These are phyloP conservation scores for Drosophila paramelanica DNA, from an alignment of 2,888 invertebrate genomes.

Conservation along the genomic window DNA sequence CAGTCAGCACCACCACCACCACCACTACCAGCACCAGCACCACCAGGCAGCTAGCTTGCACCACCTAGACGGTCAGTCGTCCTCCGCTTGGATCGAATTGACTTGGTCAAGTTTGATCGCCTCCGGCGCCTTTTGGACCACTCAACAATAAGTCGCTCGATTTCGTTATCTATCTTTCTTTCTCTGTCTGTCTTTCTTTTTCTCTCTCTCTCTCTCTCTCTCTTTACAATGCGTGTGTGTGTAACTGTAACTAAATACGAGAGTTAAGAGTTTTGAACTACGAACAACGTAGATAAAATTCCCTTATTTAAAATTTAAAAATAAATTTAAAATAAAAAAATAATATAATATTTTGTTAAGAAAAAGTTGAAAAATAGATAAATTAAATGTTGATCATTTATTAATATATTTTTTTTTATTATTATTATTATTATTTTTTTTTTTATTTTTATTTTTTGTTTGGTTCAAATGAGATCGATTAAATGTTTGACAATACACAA, in stretches of 20 bases:
- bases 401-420: too few species aligned
- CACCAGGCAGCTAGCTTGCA: slow-evolving; percentile 25
- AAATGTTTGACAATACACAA: neutral
- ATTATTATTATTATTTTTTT: too few species aligned
- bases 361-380: too few species aligned
- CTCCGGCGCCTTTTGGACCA: slow-evolving; percentile 49
- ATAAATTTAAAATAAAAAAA: too few species aligned
- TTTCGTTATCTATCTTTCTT: neutral
- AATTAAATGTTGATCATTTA: too few species aligned
- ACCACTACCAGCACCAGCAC: slow-evolving; percentile 27
- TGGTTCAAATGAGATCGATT: too few species aligned
- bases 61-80: slow-evolving; percentile 73
- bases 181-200: slow-evolving; percentile 8
- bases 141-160: slow-evolving; percentile 37
- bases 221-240: slow-evolving; percentile 37
- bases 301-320: slow-evolving; percentile 8
- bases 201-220: neutral
- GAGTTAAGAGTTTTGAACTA: neutral
- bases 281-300: slow-evolving; percentile 6
- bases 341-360: too few species aligned
- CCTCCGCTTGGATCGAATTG: slow-evolving; percentile 64
- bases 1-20: slow-evolving; percentile 27
- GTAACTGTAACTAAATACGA: slow-evolving; percentile 78
- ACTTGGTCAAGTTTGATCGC: slow-evolving; percentile 70
- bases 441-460: too few species aligned